Evolutionary conservation across 2,797 vertebrate species (phyloP), one percentile per base, ranked within the genome.

Genomic region (Myripristis murdjan): DNA sequence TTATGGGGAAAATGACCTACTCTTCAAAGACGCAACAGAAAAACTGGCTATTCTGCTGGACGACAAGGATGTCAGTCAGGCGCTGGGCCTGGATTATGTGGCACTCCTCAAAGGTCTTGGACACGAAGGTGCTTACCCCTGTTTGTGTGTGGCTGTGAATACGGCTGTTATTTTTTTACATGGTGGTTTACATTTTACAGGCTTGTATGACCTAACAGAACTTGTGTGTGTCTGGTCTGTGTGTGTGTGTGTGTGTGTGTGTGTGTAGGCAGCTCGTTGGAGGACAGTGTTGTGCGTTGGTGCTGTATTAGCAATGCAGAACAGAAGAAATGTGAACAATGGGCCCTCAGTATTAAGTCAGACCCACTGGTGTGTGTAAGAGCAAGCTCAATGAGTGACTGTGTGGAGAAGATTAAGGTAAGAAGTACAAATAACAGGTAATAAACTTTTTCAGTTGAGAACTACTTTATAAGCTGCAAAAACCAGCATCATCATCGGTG

Each of bases 401-500:
- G 97, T 77, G 95, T 98, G 2, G 92, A 96, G 89, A 96, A 95
- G 91, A 96, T 98, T 75, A 98, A 98, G 95, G 97, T 93, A 77
- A 83, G 83, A 51, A 4, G 9, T 26, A 3, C 3, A 12, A 18
- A 52, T 18, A 20, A 9, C 47, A 54, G 9, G 28, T 58, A 3
- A 56, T 3, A 6, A 28, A 8, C 4, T 35, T 16, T n/a, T 3
- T 59, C 4, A 28, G 1, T 35, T 18, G 6, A 31, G 23, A 5
- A n/a, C 6, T 33, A 0, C 57, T 18, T 12, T 14, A 37, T 1
- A 47, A 48, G 2, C 4, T 51, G 6, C 2, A 55, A n/a, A 10
- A 3, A 15, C 10, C 7, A 70, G 1, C 49, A 0, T 31, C 44
- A 82, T 73, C 75, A 60, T 78, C 41, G 44, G 49, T 61, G 5